Conservation (phyloP, 2,797 vertebrate genomes). For the Macrochelys suwanniensis region DNA sequence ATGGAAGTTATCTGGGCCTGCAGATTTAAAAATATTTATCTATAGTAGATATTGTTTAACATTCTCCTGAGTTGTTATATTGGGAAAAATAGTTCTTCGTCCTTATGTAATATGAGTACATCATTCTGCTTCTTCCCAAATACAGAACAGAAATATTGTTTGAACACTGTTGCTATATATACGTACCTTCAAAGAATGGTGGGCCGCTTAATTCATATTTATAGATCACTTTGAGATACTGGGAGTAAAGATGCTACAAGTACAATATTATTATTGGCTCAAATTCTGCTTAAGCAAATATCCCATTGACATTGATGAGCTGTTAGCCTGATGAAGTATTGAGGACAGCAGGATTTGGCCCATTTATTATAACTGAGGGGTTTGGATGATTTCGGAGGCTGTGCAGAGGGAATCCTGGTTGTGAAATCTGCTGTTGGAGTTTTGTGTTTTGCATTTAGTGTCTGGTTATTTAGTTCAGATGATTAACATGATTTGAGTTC, state of each 20-base stretch:
- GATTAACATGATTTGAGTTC: not conserved
- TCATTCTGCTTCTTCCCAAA: not conserved
- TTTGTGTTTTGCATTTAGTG: constrained; percentile 11
- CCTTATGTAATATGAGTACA: not conserved
- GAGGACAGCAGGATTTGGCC: constrained; percentile 47
- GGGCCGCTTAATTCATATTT: not conserved
- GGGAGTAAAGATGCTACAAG: constrained; percentile 31
- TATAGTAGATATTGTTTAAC: not conserved
- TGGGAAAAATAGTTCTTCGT: fast-evolving
- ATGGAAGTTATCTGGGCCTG: not conserved
- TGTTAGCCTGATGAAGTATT: constrained; percentile 47
- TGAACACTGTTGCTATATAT: not conserved
- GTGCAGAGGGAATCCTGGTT: constrained; percentile 40
- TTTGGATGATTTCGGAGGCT: constrained; percentile 25
- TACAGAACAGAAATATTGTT: no score
- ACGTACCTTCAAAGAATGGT: not conserved
- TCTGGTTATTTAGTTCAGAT: not conserved
- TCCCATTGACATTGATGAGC: constrained; percentile 40
- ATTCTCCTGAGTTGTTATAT: not conserved
- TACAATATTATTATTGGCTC: constrained; percentile 17
- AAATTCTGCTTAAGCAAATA: not conserved
- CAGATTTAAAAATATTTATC: not conserved
- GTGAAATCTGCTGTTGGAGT: constrained; percentile 23
- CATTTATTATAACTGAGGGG: constrained; percentile 37
- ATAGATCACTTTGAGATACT: not conserved